These are phyloP conservation scores for Tyria jacobaeae DNA, from an alignment of 2,888 invertebrate genomes.

Conservation along the genomic window DNA sequence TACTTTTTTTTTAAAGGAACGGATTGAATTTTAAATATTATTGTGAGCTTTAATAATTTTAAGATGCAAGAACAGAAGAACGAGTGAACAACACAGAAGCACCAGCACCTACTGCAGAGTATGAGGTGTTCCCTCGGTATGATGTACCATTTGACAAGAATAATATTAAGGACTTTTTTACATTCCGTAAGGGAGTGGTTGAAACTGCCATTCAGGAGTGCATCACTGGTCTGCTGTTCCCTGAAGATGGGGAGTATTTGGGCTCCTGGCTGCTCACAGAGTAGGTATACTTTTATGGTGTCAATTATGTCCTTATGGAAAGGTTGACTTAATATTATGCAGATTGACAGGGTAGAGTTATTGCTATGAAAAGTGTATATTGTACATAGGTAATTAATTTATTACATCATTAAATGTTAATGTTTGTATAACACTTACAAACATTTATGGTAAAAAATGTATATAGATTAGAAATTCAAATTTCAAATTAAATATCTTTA, in stretches of 20 bases:
- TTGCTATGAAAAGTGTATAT: no score
- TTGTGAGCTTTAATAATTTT: neutral
- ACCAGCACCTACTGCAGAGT: slow-evolving; percentile 58
- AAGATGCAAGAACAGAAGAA: slow-evolving; percentile 73
- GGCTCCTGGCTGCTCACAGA: slow-evolving; percentile 94
- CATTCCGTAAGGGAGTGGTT: slow-evolving; percentile 90
- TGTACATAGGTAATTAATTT: no score
- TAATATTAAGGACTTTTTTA: slow-evolving; percentile 90
- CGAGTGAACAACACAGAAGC: slow-evolving; percentile 59
- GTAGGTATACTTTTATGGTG: slow-evolving; percentile 80
- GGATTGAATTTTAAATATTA: neutral
- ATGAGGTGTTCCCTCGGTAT: slow-evolving; percentile 75
- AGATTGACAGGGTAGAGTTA: no score
- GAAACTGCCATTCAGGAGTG: slow-evolving; percentile 91
- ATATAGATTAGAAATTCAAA: no score
- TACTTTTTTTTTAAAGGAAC: no score
- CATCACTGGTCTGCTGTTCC: slow-evolving; percentile 87
- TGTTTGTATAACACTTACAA: no score
- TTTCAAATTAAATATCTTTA: no score
- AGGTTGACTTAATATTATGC: neutral
- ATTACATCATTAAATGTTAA: no score
- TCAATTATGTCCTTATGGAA: neutral
- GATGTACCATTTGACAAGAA: slow-evolving; percentile 82
- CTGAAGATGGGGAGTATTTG: slow-evolving; percentile 90
- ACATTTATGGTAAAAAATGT: no score